phyloP scores from a whole-genome alignment of 92 coral and sea anemone genomes.

The Porites lobata region DNA sequence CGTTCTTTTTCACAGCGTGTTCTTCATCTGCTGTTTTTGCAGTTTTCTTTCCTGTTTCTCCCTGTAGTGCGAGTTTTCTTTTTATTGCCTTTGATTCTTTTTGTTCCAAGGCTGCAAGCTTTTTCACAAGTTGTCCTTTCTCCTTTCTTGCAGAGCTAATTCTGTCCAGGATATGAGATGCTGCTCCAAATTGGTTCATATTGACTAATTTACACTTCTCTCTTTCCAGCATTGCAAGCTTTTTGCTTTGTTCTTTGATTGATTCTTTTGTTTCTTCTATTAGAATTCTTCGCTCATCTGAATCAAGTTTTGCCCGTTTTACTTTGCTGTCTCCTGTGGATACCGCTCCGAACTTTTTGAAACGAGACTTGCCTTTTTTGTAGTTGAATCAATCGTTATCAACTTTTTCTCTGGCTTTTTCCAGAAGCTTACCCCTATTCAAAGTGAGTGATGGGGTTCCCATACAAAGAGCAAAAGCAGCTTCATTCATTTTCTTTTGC shows the following conservation, averaged over 20 bases:
- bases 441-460: slow-evolving; percentile 10
- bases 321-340: slow-evolving; percentile 29
- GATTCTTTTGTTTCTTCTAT: slow-evolving; percentile 12
- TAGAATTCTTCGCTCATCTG: slow-evolving; percentile 15
- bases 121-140: slow-evolving; percentile 15
- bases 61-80: too few relatives aligned
- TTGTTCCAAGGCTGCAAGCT: slow-evolving; percentile 28
- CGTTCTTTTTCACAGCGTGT: too few relatives aligned
- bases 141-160: slow-evolving; percentile 29
- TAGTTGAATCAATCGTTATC: slow-evolving; percentile 70
- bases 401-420: slow-evolving; percentile 55
- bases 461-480: slow-evolving; percentile 17
- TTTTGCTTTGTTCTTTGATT: slow-evolving; percentile 12
- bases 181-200: slow-evolving; percentile 7
- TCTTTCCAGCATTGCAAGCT: slow-evolving; percentile 23
- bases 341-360: slow-evolving; percentile 32
- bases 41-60: too few relatives aligned
- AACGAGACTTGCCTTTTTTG: slow-evolving; percentile 58
- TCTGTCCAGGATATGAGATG: slow-evolving; percentile 1
- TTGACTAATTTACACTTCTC: slow-evolving; percentile 19
- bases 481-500: slow-evolving; percentile 16
- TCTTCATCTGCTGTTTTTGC: too few relatives aligned
- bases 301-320: slow-evolving; percentile 16
- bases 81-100: too few relatives aligned
- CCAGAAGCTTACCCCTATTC: slow-evolving; percentile 16